phyloP scores from a whole-genome alignment of 2,888 invertebrate species.

The Alviniconcha strummeri region DNA sequence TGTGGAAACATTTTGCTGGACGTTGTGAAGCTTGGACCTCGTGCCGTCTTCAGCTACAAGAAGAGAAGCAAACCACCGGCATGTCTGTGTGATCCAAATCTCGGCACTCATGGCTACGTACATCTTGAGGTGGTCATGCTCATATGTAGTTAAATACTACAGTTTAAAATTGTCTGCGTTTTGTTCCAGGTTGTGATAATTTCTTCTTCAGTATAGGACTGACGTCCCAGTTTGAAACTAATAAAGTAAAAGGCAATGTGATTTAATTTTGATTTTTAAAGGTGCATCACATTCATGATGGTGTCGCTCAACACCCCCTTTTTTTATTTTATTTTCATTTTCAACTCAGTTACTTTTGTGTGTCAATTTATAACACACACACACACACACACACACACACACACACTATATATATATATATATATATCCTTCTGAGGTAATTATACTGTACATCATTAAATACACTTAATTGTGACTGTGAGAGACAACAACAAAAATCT shows the following conservation, averaged over 20 bases:
- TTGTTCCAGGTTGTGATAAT: neutral
- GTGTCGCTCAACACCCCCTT: too few relatives aligned
- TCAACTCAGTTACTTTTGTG: too few relatives aligned
- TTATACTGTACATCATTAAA: too few relatives aligned
- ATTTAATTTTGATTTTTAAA: neutral
- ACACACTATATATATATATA: too few relatives aligned
- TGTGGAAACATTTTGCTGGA: neutral
- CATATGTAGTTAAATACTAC: neutral
- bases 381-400: too few relatives aligned
- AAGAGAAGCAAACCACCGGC: slow-evolving; percentile 25
- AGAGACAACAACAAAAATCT: too few relatives aligned
- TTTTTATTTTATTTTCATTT: too few relatives aligned
- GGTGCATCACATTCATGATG: too few relatives aligned
- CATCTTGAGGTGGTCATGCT: slow-evolving; percentile 33
- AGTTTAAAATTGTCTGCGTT: neutral
- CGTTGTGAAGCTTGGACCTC: slow-evolving; percentile 30
- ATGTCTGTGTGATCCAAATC: slow-evolving; percentile 28
- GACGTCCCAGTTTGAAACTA: neutral
- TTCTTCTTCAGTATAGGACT: neutral
- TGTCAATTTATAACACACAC: too few relatives aligned
- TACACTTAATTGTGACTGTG: too few relatives aligned
- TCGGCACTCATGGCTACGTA: slow-evolving; percentile 39
- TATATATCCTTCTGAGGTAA: too few relatives aligned
- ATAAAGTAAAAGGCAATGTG: too few relatives aligned
- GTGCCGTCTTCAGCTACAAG: slow-evolving; percentile 14